Evolutionary conservation across 1,140 invertebrate species (phyloP), one percentile per base, ranked within the genome.

Genomic region (Drosophila nebulosa): DNA sequence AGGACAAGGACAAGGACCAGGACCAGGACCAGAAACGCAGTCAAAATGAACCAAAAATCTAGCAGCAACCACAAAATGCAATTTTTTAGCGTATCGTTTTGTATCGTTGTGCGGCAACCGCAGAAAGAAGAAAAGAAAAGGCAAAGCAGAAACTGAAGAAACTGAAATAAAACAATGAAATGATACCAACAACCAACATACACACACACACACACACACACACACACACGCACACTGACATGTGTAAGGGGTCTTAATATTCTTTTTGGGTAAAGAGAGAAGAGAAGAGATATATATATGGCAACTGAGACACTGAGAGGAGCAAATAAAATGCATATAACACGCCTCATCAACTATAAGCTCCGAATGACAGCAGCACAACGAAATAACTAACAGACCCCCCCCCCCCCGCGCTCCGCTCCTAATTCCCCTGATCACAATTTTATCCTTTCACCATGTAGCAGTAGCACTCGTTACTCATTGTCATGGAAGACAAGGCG

Each of bases 251-350:
- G 46, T 78, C 66, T 69, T 71, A 69, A 84, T 61, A 73, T 55
- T 53, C 61, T 32, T 56, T 50, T 46, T 59, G 24, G 59, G 39
- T 1, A 3, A 12, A 18, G 9, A 18, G 4, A 2, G n/a, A 7
- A 12, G 14, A 32, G 27, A 27, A 24, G n/a, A 32, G 30, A 32
- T 32, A 32, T 32, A 32, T 9, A 32, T 32, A 32, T 32, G 27
- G 27, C 27, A 30, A 30, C 27, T 9, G 27, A 30, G 24, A 1
- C 16, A 1, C 16, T 18, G 50, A 5, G 65, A 18, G 55, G 18
- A 53, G 64, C 81, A 78, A 86, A 85, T 85, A 81, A 85, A 85
- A 85, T 85, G 83, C 81, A 78, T 79, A 81, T 85, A 85, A 85
- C 80, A 85, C 74, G 80, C 80, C 80, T 85, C 80, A 85, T 85